Conservation (phyloP, 2,888 invertebrate species). For the Epinotia ramella region DNA sequence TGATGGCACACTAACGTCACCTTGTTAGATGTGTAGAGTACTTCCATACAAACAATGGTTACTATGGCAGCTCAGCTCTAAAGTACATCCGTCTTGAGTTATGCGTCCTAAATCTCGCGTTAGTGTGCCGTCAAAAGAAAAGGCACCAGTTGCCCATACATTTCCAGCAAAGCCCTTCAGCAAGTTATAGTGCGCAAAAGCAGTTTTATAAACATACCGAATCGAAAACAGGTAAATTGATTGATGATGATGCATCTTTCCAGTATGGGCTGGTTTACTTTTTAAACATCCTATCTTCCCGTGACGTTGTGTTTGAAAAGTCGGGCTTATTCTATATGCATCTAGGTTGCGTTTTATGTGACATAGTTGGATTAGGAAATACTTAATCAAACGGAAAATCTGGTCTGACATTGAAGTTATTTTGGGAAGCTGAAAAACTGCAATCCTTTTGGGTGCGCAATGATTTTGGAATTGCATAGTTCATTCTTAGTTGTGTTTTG, state of each 20-base stretch:
- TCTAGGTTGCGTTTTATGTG: not conserved
- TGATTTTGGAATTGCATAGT: too few species aligned
- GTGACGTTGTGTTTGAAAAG: not conserved
- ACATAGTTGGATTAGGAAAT: not conserved
- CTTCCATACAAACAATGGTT: too few species aligned
- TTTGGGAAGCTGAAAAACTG: not conserved
- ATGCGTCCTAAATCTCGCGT: too few species aligned
- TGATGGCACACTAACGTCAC: too few species aligned
- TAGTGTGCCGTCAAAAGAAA: too few species aligned
- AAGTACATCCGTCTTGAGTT: too few species aligned
- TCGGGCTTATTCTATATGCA: slow-evolving; percentile 9
- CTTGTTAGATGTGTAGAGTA: too few species aligned
- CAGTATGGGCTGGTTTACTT: slow-evolving; percentile 31
- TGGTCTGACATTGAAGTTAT: slow-evolving; percentile 2
- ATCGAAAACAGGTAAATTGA: slow-evolving; percentile 48
- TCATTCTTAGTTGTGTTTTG: too few species aligned
- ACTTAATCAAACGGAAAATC: not conserved
- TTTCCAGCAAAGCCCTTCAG: too few species aligned
- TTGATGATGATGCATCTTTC: slow-evolving; percentile 53
- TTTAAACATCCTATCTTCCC: not conserved
- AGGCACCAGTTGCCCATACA: too few species aligned
- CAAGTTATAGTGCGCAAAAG: not conserved
- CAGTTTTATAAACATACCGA: slow-evolving; percentile 3
- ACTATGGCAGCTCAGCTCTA: too few species aligned
- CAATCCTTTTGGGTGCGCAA: not conserved